Base-by-base conservation (phyloP, 2,888 invertebrate genomes). In the Odontomyia ornata region DNA sequence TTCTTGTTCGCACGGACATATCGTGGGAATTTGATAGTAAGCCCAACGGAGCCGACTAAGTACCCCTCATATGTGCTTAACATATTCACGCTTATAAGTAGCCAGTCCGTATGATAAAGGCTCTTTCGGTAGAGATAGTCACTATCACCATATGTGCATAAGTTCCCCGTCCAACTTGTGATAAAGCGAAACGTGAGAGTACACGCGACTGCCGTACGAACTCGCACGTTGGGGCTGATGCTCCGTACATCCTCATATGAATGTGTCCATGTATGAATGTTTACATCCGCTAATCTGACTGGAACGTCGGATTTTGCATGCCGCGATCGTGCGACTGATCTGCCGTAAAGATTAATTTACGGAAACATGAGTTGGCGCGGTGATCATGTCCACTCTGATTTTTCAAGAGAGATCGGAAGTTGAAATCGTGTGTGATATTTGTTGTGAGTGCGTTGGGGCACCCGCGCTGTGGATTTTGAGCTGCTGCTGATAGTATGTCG, bases 121-220 rank as follows among this genome's bases (percentile, higher is more conserved):
- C 52, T 52, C 52, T 52, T 52, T 2, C n/a, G 52, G 52, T 18
- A 52, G 15, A 15, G 4, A 18, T 15, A 18, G 52, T 52, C 52
- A 15, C 15, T 4, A 52, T 52, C 7, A 18, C 36, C 36, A 36
- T 36, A 36, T 36, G 30, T 28, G 15, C 64, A 28, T 25, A 15
- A 28, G 4, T 47, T 23, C 1, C 47, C 15, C 28, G 28, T 28
- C 11, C 56, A 21, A n/a, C n/a, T 11, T 11, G 13, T 56, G 72
- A 72, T 69, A 69, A 69, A 46, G 36, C 36, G 23, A 46, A 25
- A 46, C 47, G 46, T 27, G 23, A 72, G 57, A 56, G 73, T 73
- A 78, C 78, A 78, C 78, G 78, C 78, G 78, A 67, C 76, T 64
- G 78, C 67, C 78, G 76, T 73, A 67, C 78, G 78, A 73, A 76